phyloP scores from a whole-genome alignment of 2,113 vertebrate genomes.

The Centrocercus urophasianus region DNA sequence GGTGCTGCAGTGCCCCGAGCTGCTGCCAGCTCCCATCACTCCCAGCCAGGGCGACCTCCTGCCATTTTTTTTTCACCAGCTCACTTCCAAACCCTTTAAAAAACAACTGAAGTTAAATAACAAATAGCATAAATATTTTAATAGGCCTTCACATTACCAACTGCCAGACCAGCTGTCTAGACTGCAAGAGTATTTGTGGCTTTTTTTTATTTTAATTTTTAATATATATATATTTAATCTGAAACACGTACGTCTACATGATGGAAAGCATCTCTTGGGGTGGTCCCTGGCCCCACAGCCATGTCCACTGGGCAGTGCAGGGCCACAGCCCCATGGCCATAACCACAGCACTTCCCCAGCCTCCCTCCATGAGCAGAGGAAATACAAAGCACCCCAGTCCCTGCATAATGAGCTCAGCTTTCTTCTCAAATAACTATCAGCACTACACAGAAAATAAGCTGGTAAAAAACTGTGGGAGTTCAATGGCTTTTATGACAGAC shows the following conservation, averaged over 20 bases:
- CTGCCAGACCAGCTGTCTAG: conserved; percentile 67
- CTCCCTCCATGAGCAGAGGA: not conserved
- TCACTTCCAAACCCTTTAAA: not conserved
- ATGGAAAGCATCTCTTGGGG: not conserved
- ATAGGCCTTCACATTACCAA: conserved; percentile 63
- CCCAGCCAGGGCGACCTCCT: not conserved
- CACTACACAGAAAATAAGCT: not conserved
- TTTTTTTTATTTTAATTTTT: not conserved
- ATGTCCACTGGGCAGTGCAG: not conserved
- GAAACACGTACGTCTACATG: not conserved
- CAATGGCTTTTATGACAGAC: not conserved
- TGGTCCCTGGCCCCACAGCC: not conserved
- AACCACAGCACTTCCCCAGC: rapidly evolving
- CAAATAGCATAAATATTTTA: conserved; percentile 69
- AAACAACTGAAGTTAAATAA: conserved; percentile 56
- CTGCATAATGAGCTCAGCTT: not conserved
- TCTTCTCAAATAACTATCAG: not conserved
- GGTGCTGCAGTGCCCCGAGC: not conserved
- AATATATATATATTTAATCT: not conserved
- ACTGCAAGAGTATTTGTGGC: not conserved
- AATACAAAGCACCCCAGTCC: not conserved
- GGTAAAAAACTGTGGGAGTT: not conserved
- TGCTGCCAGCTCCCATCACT: conserved; percentile 50
- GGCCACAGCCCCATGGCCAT: rapidly evolving
- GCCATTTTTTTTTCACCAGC: not conserved